Base-by-base conservation (phyloP, 2,888 invertebrate genomes). In the Apodemia duryi region DNA sequence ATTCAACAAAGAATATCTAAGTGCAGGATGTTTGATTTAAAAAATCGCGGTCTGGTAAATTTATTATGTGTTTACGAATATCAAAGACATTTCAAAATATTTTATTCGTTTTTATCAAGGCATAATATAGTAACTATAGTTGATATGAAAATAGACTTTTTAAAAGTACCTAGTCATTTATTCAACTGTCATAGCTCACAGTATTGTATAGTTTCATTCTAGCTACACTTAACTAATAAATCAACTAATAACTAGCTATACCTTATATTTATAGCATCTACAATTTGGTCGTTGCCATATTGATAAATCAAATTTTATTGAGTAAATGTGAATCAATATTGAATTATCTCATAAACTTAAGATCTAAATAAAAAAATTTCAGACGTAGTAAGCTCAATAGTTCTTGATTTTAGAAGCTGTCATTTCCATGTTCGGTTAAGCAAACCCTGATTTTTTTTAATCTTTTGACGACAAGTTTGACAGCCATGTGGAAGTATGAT, bases 401-500 rank as follows among this genome's bases (percentile, higher is more conserved):
- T 32, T 57, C 29, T 54, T 29, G 29, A 11, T 57, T 57, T 46
- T 46, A 13, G 46, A 46, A 13, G 46, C 13, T 3, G 46, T 13
- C 4, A 4, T 13, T 13, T 32, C 32, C 32, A 57, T 57, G 32
- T 29, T 52, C 28, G 32, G 57, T 57, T 57, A 57, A 29, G 13
- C 32, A 32, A 28, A 52, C 52, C 28, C 10, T 54, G 54, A 54
- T 54, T 54, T 54, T 54, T 63, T 61, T n/a, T 13, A 46, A 13
- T 46, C 46, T 63, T 28, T 49, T 32, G 38, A 28, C 61, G 63
- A 83, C 85, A 75, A 81, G 86, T 87, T 83, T 81, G 83, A 83
- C 84, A 81, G 83, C 78, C 89, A 88, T 89, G 90, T 89, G 89
- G 83, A 75, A 65, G 61, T 79, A 81, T 83, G 84, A 85, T 83